These are phyloP conservation scores for Archivesica marissinica DNA, from an alignment of 1,140 invertebrate species.

Conservation along the genomic window DNA sequence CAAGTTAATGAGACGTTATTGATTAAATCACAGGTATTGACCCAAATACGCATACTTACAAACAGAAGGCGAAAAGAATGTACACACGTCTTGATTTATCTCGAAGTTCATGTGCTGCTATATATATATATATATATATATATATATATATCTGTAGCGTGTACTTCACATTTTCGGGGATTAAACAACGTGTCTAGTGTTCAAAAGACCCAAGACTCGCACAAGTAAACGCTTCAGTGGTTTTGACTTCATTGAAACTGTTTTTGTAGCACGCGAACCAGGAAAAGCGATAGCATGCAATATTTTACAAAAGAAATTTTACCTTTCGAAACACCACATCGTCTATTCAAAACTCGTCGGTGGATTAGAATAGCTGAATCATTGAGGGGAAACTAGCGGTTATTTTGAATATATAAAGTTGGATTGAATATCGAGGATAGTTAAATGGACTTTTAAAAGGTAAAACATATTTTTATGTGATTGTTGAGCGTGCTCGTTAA, in stretches of 20 bases:
- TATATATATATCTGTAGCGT: too few species aligned
- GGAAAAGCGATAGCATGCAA: not conserved
- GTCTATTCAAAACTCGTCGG: not conserved
- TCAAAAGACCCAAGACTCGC: not conserved
- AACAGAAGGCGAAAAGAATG: not conserved
- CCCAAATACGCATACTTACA: not conserved
- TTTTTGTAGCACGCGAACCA: not conserved
- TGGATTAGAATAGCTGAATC: not conserved
- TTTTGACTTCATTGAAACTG: not conserved
- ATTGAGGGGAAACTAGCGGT: not conserved
- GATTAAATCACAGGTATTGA: constrained; percentile 4
- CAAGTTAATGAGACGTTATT: not conserved
- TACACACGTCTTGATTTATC: constrained; percentile 2
- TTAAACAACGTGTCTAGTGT: not conserved
- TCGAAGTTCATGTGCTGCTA: not conserved
- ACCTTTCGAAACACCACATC: not conserved
- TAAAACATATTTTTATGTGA: too few species aligned
- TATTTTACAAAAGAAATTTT: not conserved
- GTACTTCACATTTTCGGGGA: not conserved
- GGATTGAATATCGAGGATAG: too few species aligned
- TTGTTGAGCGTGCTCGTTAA: too few species aligned
- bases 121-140: too few species aligned
- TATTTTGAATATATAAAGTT: constrained; percentile 2
- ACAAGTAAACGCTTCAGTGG: not conserved
- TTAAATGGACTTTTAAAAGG: too few species aligned